A percentile compares a stretch with the other conserved stretches of the same genome.
Evolutionary conservation across 2,888 invertebrate species (phyloP).

Genomic region (Melikaiella ostensackeni): DNA sequence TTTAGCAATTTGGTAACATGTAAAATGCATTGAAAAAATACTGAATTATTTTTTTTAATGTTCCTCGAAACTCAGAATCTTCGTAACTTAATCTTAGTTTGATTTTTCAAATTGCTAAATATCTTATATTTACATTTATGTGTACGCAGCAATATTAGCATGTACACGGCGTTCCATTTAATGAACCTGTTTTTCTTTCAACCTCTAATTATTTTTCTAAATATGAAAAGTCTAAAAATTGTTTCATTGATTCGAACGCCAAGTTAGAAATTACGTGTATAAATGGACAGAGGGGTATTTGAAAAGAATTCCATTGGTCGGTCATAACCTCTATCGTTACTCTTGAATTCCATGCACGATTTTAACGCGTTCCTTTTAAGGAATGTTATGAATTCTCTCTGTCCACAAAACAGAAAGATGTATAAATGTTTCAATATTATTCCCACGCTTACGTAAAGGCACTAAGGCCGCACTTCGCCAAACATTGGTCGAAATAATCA

Average conservation of each 20-base stretch:
- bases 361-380: conserved; percentile 10
- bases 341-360: conserved; percentile 37
- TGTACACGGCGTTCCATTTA: conserved; percentile 62
- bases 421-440: conserved; percentile 77
- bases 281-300: conserved; percentile 69
- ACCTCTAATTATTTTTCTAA: conserved; percentile 12
- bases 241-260: conserved; percentile 56
- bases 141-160: conserved; percentile 61
- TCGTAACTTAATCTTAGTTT: background rate
- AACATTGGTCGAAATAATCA: conserved; percentile 68
- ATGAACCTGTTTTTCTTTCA: conserved; percentile 44
- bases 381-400: conserved; percentile 59
- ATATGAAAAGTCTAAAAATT: conserved; percentile 10
- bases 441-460: conserved; percentile 77
- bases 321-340: background rate
- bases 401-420: conserved; percentile 68
- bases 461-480: conserved; percentile 76
- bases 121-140: conserved; percentile 56
- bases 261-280: conserved; percentile 59
- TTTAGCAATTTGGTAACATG: conserved; percentile 69
- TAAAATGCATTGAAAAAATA: background rate
- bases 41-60: background rate
- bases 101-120: conserved; percentile 64
- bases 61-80: background rate
- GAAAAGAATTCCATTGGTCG: background rate